These are phyloP conservation scores for Scelioninae gen. 2 DNA, from an alignment of 2,888 invertebrate species.

Conservation along the genomic window DNA sequence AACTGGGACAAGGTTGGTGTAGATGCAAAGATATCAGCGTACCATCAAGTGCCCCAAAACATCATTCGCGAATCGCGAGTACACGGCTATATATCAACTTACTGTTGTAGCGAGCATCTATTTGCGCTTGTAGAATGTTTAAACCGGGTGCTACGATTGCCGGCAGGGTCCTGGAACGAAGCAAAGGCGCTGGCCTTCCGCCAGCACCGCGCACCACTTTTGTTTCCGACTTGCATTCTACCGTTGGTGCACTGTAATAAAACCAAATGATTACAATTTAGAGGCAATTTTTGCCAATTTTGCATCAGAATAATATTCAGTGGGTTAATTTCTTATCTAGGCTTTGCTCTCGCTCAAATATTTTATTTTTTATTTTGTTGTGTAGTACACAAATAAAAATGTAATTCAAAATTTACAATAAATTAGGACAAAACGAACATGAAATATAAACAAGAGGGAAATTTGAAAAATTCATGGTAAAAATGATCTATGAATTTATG, in stretches of 20 bases:
- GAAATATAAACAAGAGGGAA: too few species aligned
- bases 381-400: too few species aligned
- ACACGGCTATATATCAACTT: constrained; percentile 34
- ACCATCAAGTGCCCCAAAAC: constrained; percentile 41
- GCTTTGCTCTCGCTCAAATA: too few species aligned
- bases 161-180: constrained; percentile 90
- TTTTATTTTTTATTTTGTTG: too few species aligned
- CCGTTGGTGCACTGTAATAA: constrained; percentile 62
- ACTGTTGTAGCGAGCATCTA: constrained; percentile 81
- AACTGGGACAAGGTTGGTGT: constrained; percentile 53
- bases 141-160: constrained; percentile 92
- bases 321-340: too few species aligned
- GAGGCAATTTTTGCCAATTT: too few species aligned
- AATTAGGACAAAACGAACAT: too few species aligned
- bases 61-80: constrained; percentile 27
- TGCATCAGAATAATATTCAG: too few species aligned
- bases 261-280: too few species aligned
- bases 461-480: too few species aligned
- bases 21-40: constrained; percentile 49
- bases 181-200: constrained; percentile 82
- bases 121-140: constrained; percentile 87
- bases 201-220: constrained; percentile 73
- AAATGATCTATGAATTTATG: too few species aligned
- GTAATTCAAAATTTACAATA: too few species aligned
- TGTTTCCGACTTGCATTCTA: constrained; percentile 69